Conservation (phyloP, 2,113 vertebrate species). For the Chelonoidis abingdonii region DNA sequence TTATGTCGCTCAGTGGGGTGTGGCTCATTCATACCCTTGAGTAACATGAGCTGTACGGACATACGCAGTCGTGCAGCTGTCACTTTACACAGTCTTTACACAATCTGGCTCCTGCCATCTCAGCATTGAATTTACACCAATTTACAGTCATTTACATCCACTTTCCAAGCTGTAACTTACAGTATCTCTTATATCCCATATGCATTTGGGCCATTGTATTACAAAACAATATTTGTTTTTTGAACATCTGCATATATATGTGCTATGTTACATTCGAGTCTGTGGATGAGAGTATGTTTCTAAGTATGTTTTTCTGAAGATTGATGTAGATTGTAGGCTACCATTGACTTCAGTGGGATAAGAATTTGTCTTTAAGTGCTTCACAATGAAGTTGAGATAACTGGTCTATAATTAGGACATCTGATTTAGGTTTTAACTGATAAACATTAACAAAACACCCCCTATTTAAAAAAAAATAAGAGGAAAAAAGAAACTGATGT, state of each 20-base stretch:
- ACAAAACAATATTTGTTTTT: neutral
- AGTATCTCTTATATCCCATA: neutral
- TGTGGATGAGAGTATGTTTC: neutral
- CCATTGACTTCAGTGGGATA: neutral
- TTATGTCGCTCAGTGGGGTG: too few species aligned
- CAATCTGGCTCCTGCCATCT: neutral
- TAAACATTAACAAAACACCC: too few species aligned
- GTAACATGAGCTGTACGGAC: too few species aligned
- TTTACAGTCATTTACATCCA: neutral
- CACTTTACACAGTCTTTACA: neutral
- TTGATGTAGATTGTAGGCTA: neutral
- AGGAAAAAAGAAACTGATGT: neutral
- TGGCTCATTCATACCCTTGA: too few species aligned
- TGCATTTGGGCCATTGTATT: neutral
- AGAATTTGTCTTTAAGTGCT: neutral
- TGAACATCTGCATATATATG: neutral
- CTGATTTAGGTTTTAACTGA: too few species aligned
- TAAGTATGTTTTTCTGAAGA: neutral
- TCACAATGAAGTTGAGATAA: conserved; percentile 4
- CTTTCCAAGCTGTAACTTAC: neutral
- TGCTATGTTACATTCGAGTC: neutral
- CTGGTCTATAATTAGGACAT: neutral
- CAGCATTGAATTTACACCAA: neutral
- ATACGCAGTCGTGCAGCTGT: too few species aligned
- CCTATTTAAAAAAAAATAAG: neutral